Percentiles rank a stretch among this genome's conserved stretches.
These are phyloP conservation scores for Hecatera dysodea DNA, from an alignment of 2,888 invertebrate genomes.

Conservation along the genomic window DNA sequence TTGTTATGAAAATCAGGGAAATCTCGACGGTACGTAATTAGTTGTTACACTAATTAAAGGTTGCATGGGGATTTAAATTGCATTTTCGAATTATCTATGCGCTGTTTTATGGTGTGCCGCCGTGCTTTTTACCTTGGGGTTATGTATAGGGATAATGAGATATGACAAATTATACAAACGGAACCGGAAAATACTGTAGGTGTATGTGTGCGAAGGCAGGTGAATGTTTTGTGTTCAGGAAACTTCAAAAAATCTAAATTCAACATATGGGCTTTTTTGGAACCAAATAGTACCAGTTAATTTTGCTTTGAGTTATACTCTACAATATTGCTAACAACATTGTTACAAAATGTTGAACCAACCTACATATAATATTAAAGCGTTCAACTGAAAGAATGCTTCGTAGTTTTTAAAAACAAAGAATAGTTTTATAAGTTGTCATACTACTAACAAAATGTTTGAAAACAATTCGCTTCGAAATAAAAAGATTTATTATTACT, in stretches of 20 bases:
- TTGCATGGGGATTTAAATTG: slow-evolving; percentile 53
- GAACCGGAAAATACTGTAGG: neutral
- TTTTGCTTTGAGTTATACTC: neutral
- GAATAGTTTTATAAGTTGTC: no score
- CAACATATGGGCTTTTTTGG: no score
- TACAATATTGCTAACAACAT: neutral
- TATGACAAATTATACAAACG: slow-evolving; percentile 26
- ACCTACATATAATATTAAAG: no score
- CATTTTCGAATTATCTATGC: slow-evolving; percentile 40
- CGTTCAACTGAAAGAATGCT: no score
- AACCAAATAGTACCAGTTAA: no score
- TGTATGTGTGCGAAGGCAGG: neutral
- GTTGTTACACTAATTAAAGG: slow-evolving; percentile 40
- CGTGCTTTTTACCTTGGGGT: slow-evolving; percentile 1
- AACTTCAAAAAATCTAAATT: no score
- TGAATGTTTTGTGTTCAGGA: no score
- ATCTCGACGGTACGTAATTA: slow-evolving; percentile 50
- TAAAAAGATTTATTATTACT: neutral
- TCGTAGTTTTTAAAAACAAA: no score
- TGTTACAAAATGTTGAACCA: neutral
- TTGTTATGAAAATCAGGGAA: slow-evolving; percentile 52
- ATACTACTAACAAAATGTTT: no score
- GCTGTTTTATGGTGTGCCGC: neutral
- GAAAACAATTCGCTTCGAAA: neutral
- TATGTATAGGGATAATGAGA: slow-evolving; percentile 17